Percentiles rank a stretch among this genome's conserved stretches.
Conservation (phyloP, 2,113 vertebrate species). For the Perca fluviatilis region DNA sequence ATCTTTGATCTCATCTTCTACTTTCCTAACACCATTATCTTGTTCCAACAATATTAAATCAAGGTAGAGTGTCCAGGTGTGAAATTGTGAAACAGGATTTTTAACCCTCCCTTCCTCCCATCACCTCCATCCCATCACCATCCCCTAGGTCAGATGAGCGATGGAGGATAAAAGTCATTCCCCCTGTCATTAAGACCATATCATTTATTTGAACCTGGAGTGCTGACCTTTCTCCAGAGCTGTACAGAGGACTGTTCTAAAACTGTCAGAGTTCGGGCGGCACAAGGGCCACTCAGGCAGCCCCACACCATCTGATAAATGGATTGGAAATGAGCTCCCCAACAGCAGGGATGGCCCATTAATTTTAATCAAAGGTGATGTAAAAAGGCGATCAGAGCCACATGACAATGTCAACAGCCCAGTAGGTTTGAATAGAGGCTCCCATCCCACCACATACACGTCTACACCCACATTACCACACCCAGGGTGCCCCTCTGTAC, state of each 20-base stretch:
- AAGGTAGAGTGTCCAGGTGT: constrained; percentile 74
- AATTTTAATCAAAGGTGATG: constrained; percentile 99
- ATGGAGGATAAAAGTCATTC: constrained; percentile 81
- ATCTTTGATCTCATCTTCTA: neutral
- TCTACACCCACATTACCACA: constrained; percentile 47
- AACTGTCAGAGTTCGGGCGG: constrained; percentile 87
- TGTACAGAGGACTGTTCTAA: constrained; percentile 86
- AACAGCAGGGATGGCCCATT: constrained; percentile 94
- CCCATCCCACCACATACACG: constrained; percentile 67
- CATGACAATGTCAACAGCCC: constrained; percentile 94
- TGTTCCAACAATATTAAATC: constrained; percentile 58
- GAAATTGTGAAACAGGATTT: constrained; percentile 71
- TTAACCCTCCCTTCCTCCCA: constrained; percentile 34
- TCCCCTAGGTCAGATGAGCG: constrained; percentile 82
- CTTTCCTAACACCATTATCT: constrained; percentile 27
- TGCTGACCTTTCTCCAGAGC: constrained; percentile 89
- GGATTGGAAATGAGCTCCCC: constrained; percentile 95
- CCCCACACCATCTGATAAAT: constrained; percentile 93
- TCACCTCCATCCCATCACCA: constrained; percentile 58
- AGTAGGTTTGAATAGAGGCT: constrained; percentile 89
- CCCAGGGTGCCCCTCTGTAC: constrained; percentile 59
- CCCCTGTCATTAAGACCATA: constrained; percentile 86
- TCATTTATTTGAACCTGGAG: constrained; percentile 87
- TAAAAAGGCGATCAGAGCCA: constrained; percentile 90
- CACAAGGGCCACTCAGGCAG: constrained; percentile 86